A percentile compares a stretch with the other conserved stretches of the same genome.
Evolutionary conservation across 2,797 vertebrate genomes (phyloP).

Genomic region (Cirrhinus molitorella): DNA sequence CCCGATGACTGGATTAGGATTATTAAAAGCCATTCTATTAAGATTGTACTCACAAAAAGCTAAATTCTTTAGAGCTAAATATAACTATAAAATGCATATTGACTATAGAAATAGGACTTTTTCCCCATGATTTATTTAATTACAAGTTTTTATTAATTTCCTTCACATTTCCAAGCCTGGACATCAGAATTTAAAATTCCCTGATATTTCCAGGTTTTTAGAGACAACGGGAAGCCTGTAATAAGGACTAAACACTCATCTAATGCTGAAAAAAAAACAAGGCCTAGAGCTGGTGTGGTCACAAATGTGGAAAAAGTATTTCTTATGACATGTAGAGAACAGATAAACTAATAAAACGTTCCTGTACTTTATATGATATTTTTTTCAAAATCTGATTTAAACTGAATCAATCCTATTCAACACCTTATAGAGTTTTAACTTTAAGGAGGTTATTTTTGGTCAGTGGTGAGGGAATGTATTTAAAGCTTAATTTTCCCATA

Average conservation of each 20-base stretch:
- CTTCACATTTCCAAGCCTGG: constrained; percentile 14
- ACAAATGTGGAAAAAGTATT: background rate
- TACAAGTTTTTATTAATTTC: background rate
- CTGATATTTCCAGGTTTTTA: background rate
- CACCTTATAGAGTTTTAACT: background rate
- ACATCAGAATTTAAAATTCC: background rate
- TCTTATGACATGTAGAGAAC: background rate
- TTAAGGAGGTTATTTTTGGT: constrained; percentile 17
- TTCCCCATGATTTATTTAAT: background rate
- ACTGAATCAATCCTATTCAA: background rate
- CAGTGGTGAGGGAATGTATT: background rate
- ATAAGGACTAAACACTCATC: background rate
- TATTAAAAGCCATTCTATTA: background rate
- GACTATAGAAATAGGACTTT: background rate
- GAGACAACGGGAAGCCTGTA: background rate
- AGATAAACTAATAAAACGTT: constrained; percentile 17
- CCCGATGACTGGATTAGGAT: background rate
- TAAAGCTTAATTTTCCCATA: constrained; percentile 13
- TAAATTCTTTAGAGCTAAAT: background rate
- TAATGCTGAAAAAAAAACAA: background rate
- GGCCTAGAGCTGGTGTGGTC: constrained; percentile 6
- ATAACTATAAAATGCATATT: background rate
- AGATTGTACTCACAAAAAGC: background rate
- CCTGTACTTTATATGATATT: background rate
- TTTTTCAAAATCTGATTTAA: background rate